phyloP scores from a whole-genome alignment of 2,113 vertebrate species.

The Coturnix japonica region DNA sequence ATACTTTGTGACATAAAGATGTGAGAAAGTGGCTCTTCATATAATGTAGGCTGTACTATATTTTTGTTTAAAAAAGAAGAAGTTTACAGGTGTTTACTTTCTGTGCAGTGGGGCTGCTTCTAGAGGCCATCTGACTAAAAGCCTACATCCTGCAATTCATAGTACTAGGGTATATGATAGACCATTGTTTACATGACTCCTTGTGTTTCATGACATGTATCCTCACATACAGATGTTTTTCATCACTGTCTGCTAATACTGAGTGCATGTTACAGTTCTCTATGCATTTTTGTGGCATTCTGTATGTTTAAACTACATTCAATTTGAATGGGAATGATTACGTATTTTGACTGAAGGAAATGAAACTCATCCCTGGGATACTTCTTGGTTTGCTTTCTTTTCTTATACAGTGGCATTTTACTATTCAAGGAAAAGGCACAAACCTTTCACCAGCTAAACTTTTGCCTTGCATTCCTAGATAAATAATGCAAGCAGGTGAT shows the following conservation, averaged over 20 bases:
- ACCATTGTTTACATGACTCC: constrained; percentile 8
- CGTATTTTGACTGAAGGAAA: constrained; percentile 6
- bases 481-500: not conserved
- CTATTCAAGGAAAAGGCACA: not conserved
- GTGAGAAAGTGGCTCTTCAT: not conserved
- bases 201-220: constrained; percentile 25
- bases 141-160: not conserved
- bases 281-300: constrained; percentile 4
- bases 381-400: not conserved
- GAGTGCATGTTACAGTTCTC: not conserved
- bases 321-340: not conserved
- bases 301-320: not conserved
- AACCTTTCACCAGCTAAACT: not conserved
- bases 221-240: constrained; percentile 33
- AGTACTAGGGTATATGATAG: not conserved
- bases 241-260: not conserved
- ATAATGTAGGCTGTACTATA: not conserved
- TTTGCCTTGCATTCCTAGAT: not conserved
- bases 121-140: constrained; percentile 9
- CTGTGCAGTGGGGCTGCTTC: not conserved
- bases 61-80: not conserved
- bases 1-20: not conserved
- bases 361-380: not conserved
- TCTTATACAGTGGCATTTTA: not conserved
- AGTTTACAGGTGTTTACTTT: not conserved